These are phyloP conservation scores for Astur gentilis DNA, from an alignment of 2,113 vertebrate genomes.

Conservation along the genomic window DNA sequence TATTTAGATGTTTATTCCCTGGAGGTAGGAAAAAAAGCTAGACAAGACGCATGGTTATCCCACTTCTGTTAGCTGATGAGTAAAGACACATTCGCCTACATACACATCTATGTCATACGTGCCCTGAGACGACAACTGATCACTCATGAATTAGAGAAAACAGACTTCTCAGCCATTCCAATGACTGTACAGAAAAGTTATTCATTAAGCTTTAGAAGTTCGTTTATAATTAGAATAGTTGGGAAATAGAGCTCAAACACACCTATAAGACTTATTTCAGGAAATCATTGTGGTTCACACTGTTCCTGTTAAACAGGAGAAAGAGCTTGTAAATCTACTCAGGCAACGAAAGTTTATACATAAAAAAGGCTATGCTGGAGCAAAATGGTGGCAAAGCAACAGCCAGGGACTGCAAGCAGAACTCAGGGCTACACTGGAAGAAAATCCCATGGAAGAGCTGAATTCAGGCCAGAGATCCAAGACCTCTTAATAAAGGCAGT, in stretches of 20 bases:
- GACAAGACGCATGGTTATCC: background rate
- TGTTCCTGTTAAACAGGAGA: constrained; percentile 14
- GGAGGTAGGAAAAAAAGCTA: background rate
- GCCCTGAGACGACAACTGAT: background rate
- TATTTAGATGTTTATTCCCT: background rate
- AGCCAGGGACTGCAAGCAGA: background rate
- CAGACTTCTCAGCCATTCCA: background rate
- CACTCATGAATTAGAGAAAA: background rate
- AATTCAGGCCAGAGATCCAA: background rate
- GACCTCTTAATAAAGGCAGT: background rate
- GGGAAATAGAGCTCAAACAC: background rate
- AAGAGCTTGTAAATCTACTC: background rate
- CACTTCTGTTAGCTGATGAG: background rate
- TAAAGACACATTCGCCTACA: background rate
- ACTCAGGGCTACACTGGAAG: background rate
- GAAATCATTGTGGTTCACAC: constrained; percentile 2
- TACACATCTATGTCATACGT: background rate
- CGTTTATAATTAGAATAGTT: background rate
- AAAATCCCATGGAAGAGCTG: background rate
- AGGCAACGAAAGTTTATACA: background rate
- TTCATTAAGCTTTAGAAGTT: background rate
- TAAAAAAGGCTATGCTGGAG: background rate
- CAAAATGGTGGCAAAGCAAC: background rate
- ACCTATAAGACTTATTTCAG: constrained; percentile 17
- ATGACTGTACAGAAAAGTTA: background rate